phyloP scores from a whole-genome alignment of 2,888 invertebrate species.

The Anodontia alba region DNA sequence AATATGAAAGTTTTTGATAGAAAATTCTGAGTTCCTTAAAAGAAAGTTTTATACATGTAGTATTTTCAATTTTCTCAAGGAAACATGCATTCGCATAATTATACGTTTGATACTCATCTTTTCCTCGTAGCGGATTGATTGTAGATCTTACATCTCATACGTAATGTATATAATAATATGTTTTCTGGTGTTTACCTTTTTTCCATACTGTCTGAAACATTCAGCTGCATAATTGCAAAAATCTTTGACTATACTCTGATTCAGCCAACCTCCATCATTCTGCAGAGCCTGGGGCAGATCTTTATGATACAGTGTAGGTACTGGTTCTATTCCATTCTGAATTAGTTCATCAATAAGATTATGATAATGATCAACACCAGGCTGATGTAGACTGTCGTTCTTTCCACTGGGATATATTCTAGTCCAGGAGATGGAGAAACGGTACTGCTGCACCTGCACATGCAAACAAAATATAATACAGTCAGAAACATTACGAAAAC shows the following conservation, averaged over 20 bases:
- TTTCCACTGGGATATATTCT: conserved; percentile 88
- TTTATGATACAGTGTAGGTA: conserved; percentile 86
- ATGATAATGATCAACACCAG: conserved; percentile 91
- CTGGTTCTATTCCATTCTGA: conserved; percentile 87
- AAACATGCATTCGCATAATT: too few species aligned
- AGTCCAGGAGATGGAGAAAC: conserved; percentile 88
- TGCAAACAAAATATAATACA: not conserved
- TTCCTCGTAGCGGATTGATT: too few species aligned
- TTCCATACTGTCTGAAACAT: conserved; percentile 82
- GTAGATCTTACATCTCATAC: too few species aligned
- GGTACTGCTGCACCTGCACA: conserved; percentile 66
- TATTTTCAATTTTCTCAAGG: too few species aligned
- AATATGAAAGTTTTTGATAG: too few species aligned
- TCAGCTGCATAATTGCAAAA: conserved; percentile 83
- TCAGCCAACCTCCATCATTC: conserved; percentile 84
- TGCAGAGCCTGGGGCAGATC: conserved; percentile 83
- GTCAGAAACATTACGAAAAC: too few species aligned
- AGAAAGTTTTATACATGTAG: too few species aligned
- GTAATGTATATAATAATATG: too few species aligned
- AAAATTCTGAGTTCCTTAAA: too few species aligned
- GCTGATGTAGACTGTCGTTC: conserved; percentile 86
- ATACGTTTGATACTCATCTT: too few species aligned
- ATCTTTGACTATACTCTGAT: conserved; percentile 71
- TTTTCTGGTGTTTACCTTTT: too few species aligned
- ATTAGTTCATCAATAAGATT: conserved; percentile 90